phyloP scores from a whole-genome alignment of 2,113 vertebrate species.

The Platichthys flesus region DNA sequence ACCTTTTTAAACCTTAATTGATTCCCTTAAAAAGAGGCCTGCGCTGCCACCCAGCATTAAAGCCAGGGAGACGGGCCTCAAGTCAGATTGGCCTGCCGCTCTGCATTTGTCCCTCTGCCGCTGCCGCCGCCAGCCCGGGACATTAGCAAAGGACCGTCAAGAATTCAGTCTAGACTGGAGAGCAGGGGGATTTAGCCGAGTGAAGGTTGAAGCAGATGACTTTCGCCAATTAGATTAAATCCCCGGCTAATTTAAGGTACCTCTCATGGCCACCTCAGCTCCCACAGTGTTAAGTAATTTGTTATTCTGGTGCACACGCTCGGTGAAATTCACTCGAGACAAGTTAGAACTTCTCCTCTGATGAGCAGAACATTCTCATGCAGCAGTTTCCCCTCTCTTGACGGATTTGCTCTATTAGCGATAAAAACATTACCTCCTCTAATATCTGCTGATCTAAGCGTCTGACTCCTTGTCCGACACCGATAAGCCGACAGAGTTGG shows the following conservation, averaged over 20 bases:
- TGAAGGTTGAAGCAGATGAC: conserved; percentile 78
- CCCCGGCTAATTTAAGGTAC: conserved; percentile 77
- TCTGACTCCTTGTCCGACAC: conserved; percentile 66
- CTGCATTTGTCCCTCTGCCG: conserved; percentile 62
- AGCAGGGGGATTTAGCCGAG: conserved; percentile 67
- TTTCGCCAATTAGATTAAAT: conserved; percentile 81
- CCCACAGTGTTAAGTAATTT: conserved; percentile 47
- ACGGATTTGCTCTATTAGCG: neutral
- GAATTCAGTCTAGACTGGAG: conserved; percentile 82
- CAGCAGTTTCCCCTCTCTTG: neutral
- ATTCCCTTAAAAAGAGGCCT: conserved; percentile 73
- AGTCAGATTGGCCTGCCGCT: conserved; percentile 72
- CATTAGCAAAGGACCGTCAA: conserved; percentile 74
- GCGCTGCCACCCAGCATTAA: conserved; percentile 71
- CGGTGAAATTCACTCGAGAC: conserved; percentile 1
- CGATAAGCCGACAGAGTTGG: conserved; percentile 25
- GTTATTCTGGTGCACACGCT: conserved; percentile 63
- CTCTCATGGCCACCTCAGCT: conserved; percentile 48
- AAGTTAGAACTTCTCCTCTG: neutral
- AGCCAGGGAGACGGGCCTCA: conserved; percentile 59
- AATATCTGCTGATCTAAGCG: conserved; percentile 22
- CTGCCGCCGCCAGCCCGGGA: conserved; percentile 47
- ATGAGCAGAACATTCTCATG: neutral
- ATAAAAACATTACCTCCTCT: conserved; percentile 6
- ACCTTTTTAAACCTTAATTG: conserved; percentile 82